Conservation (phyloP, 1,140 invertebrate species). For the Triops cancriformis region DNA sequence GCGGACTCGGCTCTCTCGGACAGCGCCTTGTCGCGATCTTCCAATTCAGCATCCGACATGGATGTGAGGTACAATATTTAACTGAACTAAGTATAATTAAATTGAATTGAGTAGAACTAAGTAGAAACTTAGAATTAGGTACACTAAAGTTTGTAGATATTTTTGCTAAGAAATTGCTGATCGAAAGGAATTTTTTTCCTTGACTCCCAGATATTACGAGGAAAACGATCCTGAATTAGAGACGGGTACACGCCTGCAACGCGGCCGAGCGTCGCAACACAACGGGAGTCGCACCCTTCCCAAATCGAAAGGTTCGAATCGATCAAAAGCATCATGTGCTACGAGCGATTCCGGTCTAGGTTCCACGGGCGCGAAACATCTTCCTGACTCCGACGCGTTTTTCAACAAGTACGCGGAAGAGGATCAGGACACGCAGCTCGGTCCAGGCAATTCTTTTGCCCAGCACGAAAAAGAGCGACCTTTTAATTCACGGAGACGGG, state of each 20-base stretch:
- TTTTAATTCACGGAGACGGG: not conserved
- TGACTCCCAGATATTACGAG: conserved; percentile 43
- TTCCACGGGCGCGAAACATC: not conserved
- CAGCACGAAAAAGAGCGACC: not conserved
- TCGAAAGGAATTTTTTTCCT: too few relatives aligned
- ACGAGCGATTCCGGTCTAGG: conserved; percentile 40
- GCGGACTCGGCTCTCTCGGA: conserved; percentile 52
- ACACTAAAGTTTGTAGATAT: too few relatives aligned
- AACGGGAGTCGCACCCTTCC: not conserved
- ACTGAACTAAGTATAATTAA: too few relatives aligned
- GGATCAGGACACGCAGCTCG: conserved; percentile 43
- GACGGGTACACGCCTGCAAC: conserved; percentile 31
- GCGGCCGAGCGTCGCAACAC: conserved; percentile 38
- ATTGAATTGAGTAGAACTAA: too few relatives aligned
- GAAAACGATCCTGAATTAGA: conserved; percentile 34
- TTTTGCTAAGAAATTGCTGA: too few relatives aligned
- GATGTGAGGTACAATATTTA: conserved; percentile 44
- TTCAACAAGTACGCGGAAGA: conserved; percentile 58
- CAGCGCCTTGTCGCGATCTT: conserved; percentile 45
- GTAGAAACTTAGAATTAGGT: too few relatives aligned
- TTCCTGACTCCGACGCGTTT: conserved; percentile 41
- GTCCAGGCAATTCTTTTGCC: not conserved
- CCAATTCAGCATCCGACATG: conserved; percentile 45
- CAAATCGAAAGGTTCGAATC: conserved; percentile 16
- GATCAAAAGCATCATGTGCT: conserved; percentile 30